Conservation (phyloP, 2,797 vertebrate species). For the Scomberomorus guttatus region DNA sequence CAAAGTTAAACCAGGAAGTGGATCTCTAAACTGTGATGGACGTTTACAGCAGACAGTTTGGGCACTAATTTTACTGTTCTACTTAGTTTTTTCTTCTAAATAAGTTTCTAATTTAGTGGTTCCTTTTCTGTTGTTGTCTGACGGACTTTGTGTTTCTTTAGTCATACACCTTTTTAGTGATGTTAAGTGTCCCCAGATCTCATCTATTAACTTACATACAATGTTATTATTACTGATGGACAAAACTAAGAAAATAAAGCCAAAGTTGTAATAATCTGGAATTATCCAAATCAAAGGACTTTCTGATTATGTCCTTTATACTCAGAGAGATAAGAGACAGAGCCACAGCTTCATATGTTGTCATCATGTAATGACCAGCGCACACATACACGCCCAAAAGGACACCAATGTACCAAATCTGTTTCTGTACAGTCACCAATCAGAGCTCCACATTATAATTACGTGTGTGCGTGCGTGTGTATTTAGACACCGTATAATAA, state of each 20-base stretch:
- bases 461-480: slow-evolving; percentile 10
- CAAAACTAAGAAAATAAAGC: background rate
- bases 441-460: slow-evolving; percentile 56
- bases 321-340: background rate
- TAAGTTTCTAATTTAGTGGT: no score
- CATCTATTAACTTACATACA: no score
- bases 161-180: no score
- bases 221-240: background rate
- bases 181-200: no score
- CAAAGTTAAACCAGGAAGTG: no score
- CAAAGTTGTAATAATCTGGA: no score
- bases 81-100: no score
- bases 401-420: slow-evolving; percentile 34
- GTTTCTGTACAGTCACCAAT: slow-evolving; percentile 51
- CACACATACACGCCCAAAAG: background rate
- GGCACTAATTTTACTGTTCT: no score
- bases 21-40: no score
- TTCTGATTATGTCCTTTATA: background rate
- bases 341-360: slow-evolving; percentile 30
- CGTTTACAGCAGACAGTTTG: background rate
- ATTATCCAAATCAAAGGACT: background rate
- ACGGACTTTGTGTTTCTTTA: background rate
- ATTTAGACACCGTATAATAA: slow-evolving; percentile 43
- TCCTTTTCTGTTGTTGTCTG: no score
- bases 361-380: slow-evolving; percentile 50